Base-by-base conservation (phyloP, 2,113 vertebrate species). In the Lepus europaeus region DNA sequence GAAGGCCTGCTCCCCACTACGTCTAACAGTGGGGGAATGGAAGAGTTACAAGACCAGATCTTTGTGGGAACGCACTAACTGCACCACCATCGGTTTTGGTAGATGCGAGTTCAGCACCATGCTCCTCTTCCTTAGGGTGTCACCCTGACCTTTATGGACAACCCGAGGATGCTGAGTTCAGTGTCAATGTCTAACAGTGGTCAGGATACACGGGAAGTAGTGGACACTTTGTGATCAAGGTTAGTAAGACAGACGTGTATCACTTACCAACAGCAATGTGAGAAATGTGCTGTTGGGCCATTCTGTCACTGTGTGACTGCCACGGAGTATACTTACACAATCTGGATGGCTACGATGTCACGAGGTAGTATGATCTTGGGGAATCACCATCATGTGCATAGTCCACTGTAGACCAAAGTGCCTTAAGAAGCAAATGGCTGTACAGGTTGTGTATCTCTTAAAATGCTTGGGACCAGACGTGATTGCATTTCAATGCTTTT, bases 11-110 rank as follows among this genome's bases (percentile, higher is more conserved):
- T 59, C 1, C 11, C 63, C 33, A 17, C 59, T 31, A 66, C 0
- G 7, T 19, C 5, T 20, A 69, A 33, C 0, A 63, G 19, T 20
- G 27, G 27, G 0, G 0, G 1, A 17, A 61, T 16, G 20, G 3
- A 8, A 17, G n/a, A 45, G 51, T 17, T 29, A 16, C 10, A 39
- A 64, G 64, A 3, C 20, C 66, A 27, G 36, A 17, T 53, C 49
- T 53, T 12, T 23, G 66, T 25, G 76, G 39, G 45, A 69, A 9
- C 12, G 25, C 20, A 25, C 53, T 19, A 5, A 63, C 53, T 81
- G 1, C 22, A n/a, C 22, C 23, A 66, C 69, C 69, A 63, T 25
- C 80, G 14, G 10, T 7, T 51, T 31, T 49, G 63, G 5, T 13
- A 4, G 70, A 29, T 4, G 27, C 29, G 53, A 17, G 9, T 9